Evolutionary conservation across 2,113 vertebrate genomes (phyloP).

Genomic region (Colossoma macropomum): DNA sequence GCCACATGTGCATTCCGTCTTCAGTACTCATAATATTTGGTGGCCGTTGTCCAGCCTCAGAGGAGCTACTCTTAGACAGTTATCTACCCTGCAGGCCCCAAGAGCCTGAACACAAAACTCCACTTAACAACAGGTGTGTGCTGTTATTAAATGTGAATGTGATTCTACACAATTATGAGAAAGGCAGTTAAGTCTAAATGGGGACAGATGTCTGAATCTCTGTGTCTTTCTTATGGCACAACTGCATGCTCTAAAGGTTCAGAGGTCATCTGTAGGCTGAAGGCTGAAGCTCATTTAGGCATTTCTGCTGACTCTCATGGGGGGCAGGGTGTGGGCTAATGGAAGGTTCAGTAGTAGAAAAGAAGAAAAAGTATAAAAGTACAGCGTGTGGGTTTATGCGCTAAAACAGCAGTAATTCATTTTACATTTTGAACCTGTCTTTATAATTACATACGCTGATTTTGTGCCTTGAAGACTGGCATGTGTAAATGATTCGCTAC

Average conservation of each 20-base stretch:
- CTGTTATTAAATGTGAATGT: not conserved
- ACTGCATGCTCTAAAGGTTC: not conserved
- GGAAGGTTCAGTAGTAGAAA: not conserved
- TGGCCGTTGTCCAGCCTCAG: constrained; percentile 13
- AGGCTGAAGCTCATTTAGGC: not conserved
- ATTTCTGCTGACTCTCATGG: not conserved
- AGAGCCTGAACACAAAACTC: not conserved
- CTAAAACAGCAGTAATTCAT: too few species aligned
- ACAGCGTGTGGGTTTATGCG: too few species aligned
- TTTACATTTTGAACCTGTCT: not conserved
- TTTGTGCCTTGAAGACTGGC: too few species aligned
- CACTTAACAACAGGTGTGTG: constrained; percentile 38
- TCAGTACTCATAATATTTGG: not conserved
- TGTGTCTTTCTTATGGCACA: not conserved
- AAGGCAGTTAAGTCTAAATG: not conserved
- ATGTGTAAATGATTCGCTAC: too few species aligned
- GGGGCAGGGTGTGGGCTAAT: not conserved
- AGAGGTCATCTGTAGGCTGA: constrained; percentile 2
- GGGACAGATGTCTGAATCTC: not conserved
- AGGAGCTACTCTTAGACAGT: constrained; percentile 23
- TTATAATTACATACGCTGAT: too few species aligned
- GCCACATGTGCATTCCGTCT: constrained; percentile 51
- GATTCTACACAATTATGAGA: constrained; percentile 6
- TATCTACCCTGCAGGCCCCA: not conserved
- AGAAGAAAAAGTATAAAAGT: not conserved